Percentiles rank a stretch among this genome's conserved stretches.
Conservation (phyloP, 2,113 vertebrate species). For the Oryzias curvinotus region DNA sequence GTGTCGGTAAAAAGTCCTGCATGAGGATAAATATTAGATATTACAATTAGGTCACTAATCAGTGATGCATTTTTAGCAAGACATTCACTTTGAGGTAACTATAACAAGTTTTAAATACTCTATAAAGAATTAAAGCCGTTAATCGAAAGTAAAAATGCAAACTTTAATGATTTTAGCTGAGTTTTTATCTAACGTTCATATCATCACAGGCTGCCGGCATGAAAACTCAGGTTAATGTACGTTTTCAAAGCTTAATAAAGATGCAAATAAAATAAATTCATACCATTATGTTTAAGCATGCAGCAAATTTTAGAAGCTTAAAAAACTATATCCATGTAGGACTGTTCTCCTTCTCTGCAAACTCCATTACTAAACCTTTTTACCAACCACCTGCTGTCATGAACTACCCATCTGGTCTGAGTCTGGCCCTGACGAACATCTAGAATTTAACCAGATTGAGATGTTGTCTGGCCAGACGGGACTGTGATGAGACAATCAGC, state of each 20-base stretch:
- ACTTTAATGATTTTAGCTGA: background rate
- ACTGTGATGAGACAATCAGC: slow-evolving; percentile 41
- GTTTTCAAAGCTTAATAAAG: slow-evolving; percentile 1
- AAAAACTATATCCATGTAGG: background rate
- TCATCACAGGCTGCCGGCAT: background rate
- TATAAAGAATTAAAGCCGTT: background rate
- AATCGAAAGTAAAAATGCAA: background rate
- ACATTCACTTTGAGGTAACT: background rate
- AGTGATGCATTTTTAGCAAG: slow-evolving; percentile 3
- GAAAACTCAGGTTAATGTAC: slow-evolving; percentile 3
- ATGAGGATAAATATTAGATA: background rate
- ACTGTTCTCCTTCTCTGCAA: background rate
- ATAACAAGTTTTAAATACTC: too few species aligned
- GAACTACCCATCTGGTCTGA: slow-evolving; percentile 19
- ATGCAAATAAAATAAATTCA: background rate
- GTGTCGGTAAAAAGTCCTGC: slow-evolving; percentile 28
- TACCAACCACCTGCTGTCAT: slow-evolving; percentile 31
- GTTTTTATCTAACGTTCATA: background rate
- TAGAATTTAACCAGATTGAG: background rate
- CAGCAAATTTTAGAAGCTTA: background rate
- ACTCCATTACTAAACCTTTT: background rate
- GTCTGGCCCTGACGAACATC: background rate
- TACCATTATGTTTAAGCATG: slow-evolving; percentile 5
- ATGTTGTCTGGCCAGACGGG: background rate
- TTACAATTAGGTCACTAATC: background rate